Evolutionary conservation across 2,797 vertebrate species (phyloP).

Genomic region (Coregonus suidteri): DNA sequence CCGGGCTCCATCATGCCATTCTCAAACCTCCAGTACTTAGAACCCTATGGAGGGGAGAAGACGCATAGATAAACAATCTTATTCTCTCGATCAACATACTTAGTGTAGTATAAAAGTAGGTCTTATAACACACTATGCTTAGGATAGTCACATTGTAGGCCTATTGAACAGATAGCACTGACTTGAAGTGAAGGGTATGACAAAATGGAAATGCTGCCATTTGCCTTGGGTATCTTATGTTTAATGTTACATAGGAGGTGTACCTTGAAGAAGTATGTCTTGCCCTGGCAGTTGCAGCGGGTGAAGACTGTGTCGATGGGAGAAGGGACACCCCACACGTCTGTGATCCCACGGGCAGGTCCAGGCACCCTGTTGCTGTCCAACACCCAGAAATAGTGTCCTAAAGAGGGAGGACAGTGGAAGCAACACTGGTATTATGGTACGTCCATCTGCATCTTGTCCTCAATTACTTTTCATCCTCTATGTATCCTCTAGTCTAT

Average conservation of each 20-base stretch:
- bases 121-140: background rate
- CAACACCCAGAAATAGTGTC: conserved; percentile 92
- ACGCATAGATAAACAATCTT: background rate
- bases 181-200: background rate
- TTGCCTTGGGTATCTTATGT: no score
- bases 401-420: conserved; percentile 58
- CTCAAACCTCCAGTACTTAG: conserved; percentile 91
- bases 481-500: no score
- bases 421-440: background rate
- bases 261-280: conserved; percentile 97
- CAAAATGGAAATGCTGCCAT: background rate
- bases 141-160: background rate
- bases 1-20: conserved; percentile 83
- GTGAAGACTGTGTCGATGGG: conserved; percentile 93
- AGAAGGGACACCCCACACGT: conserved; percentile 91
- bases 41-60: conserved; percentile 71
- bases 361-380: conserved; percentile 74
- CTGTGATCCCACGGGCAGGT: conserved; percentile 79
- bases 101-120: no score
- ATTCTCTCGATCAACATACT: background rate
- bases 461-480: no score
- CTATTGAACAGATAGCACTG: background rate
- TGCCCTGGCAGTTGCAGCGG: conserved; percentile 93
- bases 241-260: background rate
- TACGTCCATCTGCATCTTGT: background rate